Conservation (phyloP, 2,888 invertebrate species). For the Meta bourneti region DNA sequence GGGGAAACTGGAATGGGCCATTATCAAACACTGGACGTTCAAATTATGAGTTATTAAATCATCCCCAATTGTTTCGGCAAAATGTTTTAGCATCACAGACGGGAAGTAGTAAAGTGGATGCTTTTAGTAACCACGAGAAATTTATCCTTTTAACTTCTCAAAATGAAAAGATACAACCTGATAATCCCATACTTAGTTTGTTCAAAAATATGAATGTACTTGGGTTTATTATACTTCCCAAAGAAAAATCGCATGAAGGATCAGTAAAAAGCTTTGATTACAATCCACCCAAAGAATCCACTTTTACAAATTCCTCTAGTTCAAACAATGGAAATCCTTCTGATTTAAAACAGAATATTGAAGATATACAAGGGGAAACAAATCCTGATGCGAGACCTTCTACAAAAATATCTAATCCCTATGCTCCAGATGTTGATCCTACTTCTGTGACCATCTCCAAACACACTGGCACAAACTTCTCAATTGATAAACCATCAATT, state of each 20-base stretch:
- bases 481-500: too few species aligned
- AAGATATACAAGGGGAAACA: not conserved
- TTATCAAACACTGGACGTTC: not conserved
- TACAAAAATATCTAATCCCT: not conserved
- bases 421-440: not conserved
- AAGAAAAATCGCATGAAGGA: not conserved
- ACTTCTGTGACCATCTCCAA: too few species aligned
- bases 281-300: not conserved
- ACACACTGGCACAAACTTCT: too few species aligned
- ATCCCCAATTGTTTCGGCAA: not conserved
- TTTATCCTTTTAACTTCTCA: slow-evolving; percentile 20
- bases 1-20: slow-evolving; percentile 29
- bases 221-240: slow-evolving; percentile 37
- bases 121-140: not conserved
- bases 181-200: slow-evolving; percentile 10
- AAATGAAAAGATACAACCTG: slow-evolving; percentile 3
- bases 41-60: not conserved
- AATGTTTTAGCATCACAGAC: not conserved
- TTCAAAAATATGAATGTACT: slow-evolving; percentile 41
- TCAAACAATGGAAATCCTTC: not conserved
- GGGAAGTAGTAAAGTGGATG: not conserved
- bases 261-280: not conserved
- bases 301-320: not conserved
- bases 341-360: not conserved
- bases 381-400: not conserved